Percentiles rank a stretch among this genome's conserved stretches.
Conservation (phyloP, 1,140 invertebrate species). For the Drosophila kepulauana region DNA sequence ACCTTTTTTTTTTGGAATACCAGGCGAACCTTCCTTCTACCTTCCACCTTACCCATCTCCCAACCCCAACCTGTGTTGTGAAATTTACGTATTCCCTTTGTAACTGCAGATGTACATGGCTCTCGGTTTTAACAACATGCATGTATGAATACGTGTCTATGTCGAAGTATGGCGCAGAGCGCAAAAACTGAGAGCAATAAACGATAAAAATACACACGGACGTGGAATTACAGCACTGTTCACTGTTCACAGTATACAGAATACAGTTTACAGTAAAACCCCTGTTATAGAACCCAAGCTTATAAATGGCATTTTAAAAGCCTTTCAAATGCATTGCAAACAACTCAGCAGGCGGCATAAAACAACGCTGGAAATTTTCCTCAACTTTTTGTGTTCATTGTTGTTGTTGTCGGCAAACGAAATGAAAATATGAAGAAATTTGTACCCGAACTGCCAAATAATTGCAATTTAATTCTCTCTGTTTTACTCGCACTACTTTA, state of each 20-base stretch:
- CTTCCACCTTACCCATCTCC: not conserved
- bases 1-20: constrained; percentile 17
- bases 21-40: not conserved
- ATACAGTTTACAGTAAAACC: constrained; percentile 36
- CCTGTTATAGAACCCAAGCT: constrained; percentile 73
- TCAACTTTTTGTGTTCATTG: constrained; percentile 24
- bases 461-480: no score
- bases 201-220: constrained; percentile 35
- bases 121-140: constrained; percentile 46
- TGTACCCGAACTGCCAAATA: no score
- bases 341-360: constrained; percentile 54
- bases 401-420: not conserved
- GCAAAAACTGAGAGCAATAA: constrained; percentile 31
- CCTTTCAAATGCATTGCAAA: constrained; percentile 67
- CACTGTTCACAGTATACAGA: no score
- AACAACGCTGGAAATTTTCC: constrained; percentile 37
- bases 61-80: not conserved
- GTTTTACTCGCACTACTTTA: no score
- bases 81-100: constrained; percentile 66
- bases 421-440: no score
- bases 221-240: constrained; percentile 50
- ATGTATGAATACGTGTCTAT: not conserved
- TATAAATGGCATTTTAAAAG: constrained; percentile 81
- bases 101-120: constrained; percentile 55
- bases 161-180: not conserved